Base-by-base conservation (phyloP, 2,888 invertebrate genomes). In the Baccha elongata region DNA sequence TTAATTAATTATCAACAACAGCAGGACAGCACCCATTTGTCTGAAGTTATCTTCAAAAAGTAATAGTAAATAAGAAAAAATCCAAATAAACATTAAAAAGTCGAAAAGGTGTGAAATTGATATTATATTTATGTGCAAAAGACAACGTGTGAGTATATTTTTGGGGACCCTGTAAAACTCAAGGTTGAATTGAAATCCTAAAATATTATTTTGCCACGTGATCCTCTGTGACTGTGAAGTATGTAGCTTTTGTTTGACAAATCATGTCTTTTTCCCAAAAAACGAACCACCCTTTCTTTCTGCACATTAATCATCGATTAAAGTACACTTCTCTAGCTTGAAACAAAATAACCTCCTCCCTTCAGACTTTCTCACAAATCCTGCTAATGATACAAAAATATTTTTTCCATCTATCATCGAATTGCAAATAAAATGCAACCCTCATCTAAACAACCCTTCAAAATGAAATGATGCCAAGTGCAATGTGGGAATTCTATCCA, bases 331-430 rank as follows among this genome's bases (percentile, higher is more conserved):
- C 68, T 74, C 68, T 69, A 19, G 17, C 21, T 75, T 75, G 32
- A 80, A 75, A 75, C 58, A 75, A 58, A 62, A 64, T 42, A 42
- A 65, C 37, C 8, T 11, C 15, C 8, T 32, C 32, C 35, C 67
- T 50, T 26, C 32, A 19, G 8, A 7, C 32, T 35, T 42, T 32
- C 37, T 19, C 29, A 26, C 48, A 50, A 65, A 50, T 40, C 48
- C 60, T 50, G 58, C 72, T 73, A 73, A 79, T 78, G 37, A 67
- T 53, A 73, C 60, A 64, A 48, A 62, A 76, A 75, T 44, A 62
- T 46, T 64, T 21, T 40, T 15, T 55, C 40, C 52, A 69, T 62
- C 40, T 32, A 21, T 50, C 29, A 29, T n/a, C 19, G n/a, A 44
- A 29, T 17, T 60, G 42, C 60, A 55, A 53, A n/a, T n/a, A n/a